These are phyloP conservation scores for Cheilinus undulatus DNA, from an alignment of 2,113 vertebrate genomes.

Conservation along the genomic window DNA sequence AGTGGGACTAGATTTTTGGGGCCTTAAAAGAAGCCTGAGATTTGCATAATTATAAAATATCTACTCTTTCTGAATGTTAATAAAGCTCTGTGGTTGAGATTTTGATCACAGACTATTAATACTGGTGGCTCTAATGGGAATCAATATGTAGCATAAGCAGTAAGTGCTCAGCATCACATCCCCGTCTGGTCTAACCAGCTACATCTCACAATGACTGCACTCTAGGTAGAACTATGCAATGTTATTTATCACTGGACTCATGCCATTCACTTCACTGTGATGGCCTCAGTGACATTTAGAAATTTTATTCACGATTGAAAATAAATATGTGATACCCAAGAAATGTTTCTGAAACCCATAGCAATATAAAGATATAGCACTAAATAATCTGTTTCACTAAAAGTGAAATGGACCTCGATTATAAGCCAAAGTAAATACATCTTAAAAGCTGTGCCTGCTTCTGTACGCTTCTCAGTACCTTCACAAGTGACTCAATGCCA, in stretches of 20 bases:
- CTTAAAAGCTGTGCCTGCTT: constrained; percentile 23
- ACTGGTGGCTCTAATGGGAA: constrained; percentile 10
- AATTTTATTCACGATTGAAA: constrained; percentile 39
- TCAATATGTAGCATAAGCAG: constrained; percentile 2
- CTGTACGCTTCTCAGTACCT: constrained; percentile 24
- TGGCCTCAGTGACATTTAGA: constrained; percentile 46
- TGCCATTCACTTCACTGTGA: constrained; percentile 29
- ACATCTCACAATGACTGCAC: constrained; percentile 14
- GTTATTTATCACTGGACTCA: constrained; percentile 34
- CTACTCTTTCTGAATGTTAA: constrained; percentile 26
- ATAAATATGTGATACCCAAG: constrained; percentile 16
- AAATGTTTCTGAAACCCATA: constrained; percentile 36
- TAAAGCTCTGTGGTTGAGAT: constrained; percentile 17
- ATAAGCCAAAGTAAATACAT: constrained; percentile 50
- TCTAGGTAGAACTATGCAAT: not conserved
- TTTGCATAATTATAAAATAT: constrained; percentile 26
- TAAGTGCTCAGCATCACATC: constrained; percentile 3
- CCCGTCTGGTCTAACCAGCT: constrained; percentile 4
- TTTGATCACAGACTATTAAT: constrained; percentile 1
- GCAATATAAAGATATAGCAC: constrained; percentile 34
- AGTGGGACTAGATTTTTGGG: not conserved
- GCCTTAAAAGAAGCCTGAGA: constrained; percentile 1
- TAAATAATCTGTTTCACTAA: constrained; percentile 51
- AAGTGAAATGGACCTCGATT: constrained; percentile 48
- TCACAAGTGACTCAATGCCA: constrained; percentile 19